A percentile compares a stretch with the other conserved stretches of the same genome.
These are phyloP conservation scores for Sminthurinus aureus DNA, from an alignment of 2,888 invertebrate genomes.

Conservation along the genomic window DNA sequence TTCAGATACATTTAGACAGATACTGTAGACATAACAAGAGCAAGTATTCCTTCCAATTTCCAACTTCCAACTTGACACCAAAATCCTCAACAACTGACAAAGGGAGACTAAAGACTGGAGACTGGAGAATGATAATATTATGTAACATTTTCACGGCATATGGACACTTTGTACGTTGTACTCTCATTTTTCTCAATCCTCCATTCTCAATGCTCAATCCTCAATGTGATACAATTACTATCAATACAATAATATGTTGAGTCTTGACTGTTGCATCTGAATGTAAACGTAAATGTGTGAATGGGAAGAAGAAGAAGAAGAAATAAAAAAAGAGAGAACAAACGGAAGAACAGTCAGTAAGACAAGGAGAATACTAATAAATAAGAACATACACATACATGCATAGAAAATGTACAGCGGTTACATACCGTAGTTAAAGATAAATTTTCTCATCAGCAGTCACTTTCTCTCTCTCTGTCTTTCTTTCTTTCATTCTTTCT, in stretches of 20 bases:
- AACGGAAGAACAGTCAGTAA: not conserved
- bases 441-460: not conserved
- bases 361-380: not conserved
- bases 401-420: not conserved
- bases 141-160: too few relatives aligned
- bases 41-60: constrained; percentile 19
- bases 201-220: not conserved
- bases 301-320: not conserved
- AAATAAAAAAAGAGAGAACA: not conserved
- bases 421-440: not conserved
- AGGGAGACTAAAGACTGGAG: not conserved
- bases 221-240: not conserved
- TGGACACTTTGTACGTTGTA: too few relatives aligned
- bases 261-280: too few relatives aligned
- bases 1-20: not conserved
- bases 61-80: constrained; percentile 1
- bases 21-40: constrained; percentile 36
- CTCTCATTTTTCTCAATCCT: too few relatives aligned
- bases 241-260: not conserved
- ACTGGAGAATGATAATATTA: not conserved
- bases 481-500: constrained; percentile 19
- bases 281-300: too few relatives aligned
- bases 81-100: constrained; percentile 23
- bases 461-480: not conserved
- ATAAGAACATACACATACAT: too few relatives aligned